phyloP scores from a whole-genome alignment of 2,113 vertebrate species.

The Platichthys flesus region DNA sequence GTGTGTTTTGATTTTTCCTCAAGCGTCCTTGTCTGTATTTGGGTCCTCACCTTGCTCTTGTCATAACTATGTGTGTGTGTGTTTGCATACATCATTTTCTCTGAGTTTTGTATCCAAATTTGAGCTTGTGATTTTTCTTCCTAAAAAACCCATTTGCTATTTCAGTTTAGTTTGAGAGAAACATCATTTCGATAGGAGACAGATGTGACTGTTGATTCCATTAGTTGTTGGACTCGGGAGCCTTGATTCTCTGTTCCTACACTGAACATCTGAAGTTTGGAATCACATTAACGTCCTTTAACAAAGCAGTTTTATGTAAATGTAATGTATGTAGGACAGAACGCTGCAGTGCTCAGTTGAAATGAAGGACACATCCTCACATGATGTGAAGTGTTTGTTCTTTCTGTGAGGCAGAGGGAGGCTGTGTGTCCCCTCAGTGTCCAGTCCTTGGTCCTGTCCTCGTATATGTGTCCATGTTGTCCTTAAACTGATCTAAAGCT shows the following conservation, averaged over 20 bases:
- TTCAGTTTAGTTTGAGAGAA: too few relatives aligned
- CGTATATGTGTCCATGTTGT: slow-evolving; percentile 1
- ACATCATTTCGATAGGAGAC: not conserved
- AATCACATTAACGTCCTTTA: not conserved
- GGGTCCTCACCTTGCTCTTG: too few relatives aligned
- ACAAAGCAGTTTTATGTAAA: not conserved
- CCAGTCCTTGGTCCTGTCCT: slow-evolving; percentile 32
- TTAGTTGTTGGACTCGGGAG: not conserved
- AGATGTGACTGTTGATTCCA: not conserved
- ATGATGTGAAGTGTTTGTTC: slow-evolving; percentile 21
- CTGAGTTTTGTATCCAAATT: too few relatives aligned
- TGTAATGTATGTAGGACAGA: slow-evolving; percentile 14
- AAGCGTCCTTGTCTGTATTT: too few relatives aligned
- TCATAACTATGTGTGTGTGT: too few relatives aligned
- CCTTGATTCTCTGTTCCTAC: not conserved
- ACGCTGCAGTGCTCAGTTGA: slow-evolving; percentile 2
- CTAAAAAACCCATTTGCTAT: not conserved
- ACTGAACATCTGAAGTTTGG: not conserved
- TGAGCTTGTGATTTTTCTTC: not conserved
- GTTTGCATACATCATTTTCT: too few relatives aligned
- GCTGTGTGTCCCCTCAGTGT: slow-evolving; percentile 8
- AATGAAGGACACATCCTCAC: slow-evolving; percentile 24
- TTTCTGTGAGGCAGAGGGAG: slow-evolving; percentile 16
- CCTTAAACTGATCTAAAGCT: slow-evolving; percentile 24
- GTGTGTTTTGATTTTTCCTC: too few relatives aligned